These are phyloP conservation scores for Rhagoletis pomonella DNA, from an alignment of 1,140 invertebrate species.

Conservation along the genomic window DNA sequence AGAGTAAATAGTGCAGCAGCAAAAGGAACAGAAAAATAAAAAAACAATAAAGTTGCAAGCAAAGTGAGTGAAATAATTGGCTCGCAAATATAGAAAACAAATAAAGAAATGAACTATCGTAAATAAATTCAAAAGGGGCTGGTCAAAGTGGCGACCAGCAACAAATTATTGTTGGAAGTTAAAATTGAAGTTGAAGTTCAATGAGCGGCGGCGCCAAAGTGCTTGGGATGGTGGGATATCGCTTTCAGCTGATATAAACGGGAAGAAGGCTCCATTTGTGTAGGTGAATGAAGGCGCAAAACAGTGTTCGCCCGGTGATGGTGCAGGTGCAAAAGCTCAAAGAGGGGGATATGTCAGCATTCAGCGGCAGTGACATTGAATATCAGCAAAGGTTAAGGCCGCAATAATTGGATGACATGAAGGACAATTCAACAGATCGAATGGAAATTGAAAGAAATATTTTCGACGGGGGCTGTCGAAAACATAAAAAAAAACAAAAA, in stretches of 20 bases:
- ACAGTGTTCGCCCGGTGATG: background rate
- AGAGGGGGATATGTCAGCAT: background rate
- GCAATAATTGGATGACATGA: background rate
- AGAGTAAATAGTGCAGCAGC: background rate
- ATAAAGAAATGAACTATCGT: constrained; percentile 51
- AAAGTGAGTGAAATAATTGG: constrained; percentile 38
- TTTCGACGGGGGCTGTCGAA: background rate
- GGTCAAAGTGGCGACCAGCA: constrained; percentile 36
- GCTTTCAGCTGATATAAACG: background rate
- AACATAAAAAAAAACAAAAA: too few relatives aligned
- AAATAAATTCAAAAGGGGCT: constrained; percentile 48
- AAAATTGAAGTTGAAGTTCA: constrained; percentile 39
- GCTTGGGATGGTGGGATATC: background rate
- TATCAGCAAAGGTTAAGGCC: constrained; percentile 35
- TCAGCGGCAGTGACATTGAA: constrained; percentile 42
- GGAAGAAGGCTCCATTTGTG: background rate
- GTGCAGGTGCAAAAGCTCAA: background rate
- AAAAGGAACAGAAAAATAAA: background rate
- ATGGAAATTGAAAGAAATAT: constrained; percentile 21
- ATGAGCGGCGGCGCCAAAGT: constrained; percentile 45
- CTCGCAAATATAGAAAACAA: constrained; percentile 38
- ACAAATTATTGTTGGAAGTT: constrained; percentile 38
- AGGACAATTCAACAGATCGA: background rate
- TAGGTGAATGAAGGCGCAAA: background rate
- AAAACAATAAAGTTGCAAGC: background rate